Conservation (phyloP, 1,140 invertebrate genomes). For the Brevipalpus yothersi region DNA sequence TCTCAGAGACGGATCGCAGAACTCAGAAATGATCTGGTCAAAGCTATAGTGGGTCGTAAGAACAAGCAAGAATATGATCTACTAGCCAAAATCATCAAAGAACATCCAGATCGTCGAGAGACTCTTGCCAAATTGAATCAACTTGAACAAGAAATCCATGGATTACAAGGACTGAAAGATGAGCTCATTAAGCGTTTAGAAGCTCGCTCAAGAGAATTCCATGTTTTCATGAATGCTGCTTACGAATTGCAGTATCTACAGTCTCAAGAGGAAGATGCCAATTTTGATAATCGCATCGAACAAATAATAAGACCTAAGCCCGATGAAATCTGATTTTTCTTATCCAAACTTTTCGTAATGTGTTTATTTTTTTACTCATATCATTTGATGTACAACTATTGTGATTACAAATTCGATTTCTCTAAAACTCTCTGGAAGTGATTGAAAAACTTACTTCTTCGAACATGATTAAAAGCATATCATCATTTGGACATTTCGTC, state of each 20-base stretch:
- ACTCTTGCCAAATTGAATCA: conserved; percentile 45
- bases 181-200: conserved; percentile 49
- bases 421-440: no score
- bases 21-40: conserved; percentile 42
- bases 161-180: conserved; percentile 26
- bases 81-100: conserved; percentile 60
- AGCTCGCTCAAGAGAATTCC: conserved; percentile 58
- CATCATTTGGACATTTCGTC: no score
- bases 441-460: no score
- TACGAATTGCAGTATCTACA: neutral
- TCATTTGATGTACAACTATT: no score
- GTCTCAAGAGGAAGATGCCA: neutral
- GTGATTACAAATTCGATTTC: no score
- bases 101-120: conserved; percentile 62
- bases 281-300: neutral
- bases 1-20: conserved; percentile 46
- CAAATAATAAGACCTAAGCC: no score
- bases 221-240: conserved; percentile 38
- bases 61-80: conserved; percentile 75
- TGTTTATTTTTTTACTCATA: no score
- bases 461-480: no score
- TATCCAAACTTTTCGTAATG: no score
- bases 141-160: conserved; percentile 43
- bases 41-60: conserved; percentile 47
- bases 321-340: no score